These are phyloP conservation scores for Eristalis pertinax DNA, from an alignment of 2,888 invertebrate species.

Conservation along the genomic window DNA sequence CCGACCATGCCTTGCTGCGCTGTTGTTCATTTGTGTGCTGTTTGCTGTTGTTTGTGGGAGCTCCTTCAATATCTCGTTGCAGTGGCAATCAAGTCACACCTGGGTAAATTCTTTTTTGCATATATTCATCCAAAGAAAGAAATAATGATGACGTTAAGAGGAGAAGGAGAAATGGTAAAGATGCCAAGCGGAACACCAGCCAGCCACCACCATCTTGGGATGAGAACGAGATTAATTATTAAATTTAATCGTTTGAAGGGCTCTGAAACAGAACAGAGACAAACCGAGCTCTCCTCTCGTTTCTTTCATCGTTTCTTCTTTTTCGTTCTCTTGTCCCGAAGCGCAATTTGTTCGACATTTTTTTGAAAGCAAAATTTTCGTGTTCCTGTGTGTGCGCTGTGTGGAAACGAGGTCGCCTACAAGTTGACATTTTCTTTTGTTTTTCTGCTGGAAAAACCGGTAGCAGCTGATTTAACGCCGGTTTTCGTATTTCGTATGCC, in stretches of 20 bases:
- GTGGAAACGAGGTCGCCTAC: constrained; percentile 40
- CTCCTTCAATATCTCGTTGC: background rate
- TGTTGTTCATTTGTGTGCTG: constrained; percentile 1
- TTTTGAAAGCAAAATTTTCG: constrained; percentile 33
- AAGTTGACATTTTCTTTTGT: constrained; percentile 40
- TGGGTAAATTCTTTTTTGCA: constrained; percentile 5
- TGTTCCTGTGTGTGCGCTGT: background rate
- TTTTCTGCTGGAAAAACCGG: constrained; percentile 1
- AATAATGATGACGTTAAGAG: background rate
- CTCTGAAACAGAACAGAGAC: background rate
- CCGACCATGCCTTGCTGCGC: background rate
- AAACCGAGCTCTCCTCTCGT: no score
- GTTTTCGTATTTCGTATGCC: background rate
- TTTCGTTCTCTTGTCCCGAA: background rate
- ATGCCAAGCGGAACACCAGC: background rate
- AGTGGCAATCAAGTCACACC: constrained; percentile 9
- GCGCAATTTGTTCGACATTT: constrained; percentile 25
- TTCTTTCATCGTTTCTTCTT: no score
- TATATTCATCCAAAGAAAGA: background rate
- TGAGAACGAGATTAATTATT: constrained; percentile 1
- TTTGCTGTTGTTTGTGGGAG: background rate
- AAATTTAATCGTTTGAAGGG: background rate
- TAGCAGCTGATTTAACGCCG: constrained; percentile 1
- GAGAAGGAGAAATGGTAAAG: background rate
- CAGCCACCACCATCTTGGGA: background rate